Evolutionary conservation across 1,140 invertebrate species (phyloP), one percentile per base, ranked within the genome.

Genomic region (Thalassaphorura encarpata): DNA sequence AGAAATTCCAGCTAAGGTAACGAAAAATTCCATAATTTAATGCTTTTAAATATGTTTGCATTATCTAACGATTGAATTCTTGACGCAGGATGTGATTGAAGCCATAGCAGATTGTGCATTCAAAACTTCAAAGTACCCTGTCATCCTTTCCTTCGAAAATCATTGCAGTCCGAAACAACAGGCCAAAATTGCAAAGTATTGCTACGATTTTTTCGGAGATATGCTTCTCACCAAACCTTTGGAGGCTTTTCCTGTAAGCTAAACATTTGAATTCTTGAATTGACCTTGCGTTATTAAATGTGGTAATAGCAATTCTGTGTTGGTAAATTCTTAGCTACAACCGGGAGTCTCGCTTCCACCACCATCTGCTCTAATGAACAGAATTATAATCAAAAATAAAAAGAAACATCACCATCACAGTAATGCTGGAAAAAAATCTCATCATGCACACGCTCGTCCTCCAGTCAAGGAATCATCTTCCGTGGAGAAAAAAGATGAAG

Each of bases 321-420:
- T 57, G 19, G 26, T 16, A 29, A n/a, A 19, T 47, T 24, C 5
- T 29, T 64, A 85, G 83, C 70, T 87, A 62, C 82, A 85, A 66
- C 75, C 77, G 66, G 89, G 87, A 68, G 75, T 81, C 58, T 79
- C 85, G 45, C 72, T 98, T 52, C 95, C 95, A 18, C 87, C 91
- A 24, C 93, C 94, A 0, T 80, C 82, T 6, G 67, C 83, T 41
- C 69, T 97, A 24, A 87, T 83, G 66, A 78, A 87, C 54, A 97
- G 95, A 75, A 97, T 97, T 56, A 89, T 98, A 51, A 93, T 97
- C 55, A 98, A 97, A 73, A 97, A 97, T 69, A 98, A 97, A 73
- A 97, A 97, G 75, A 94, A 95, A 70, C 89, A 95, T 70, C 83
- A 89, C 69, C 82, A 85, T 64, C 79, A 89, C 69, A 45, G 49